Percentiles rank a stretch among this genome's conserved stretches.
Evolutionary conservation across 2,113 vertebrate genomes (phyloP).

Genomic region (Misgurnus mizolepis): DNA sequence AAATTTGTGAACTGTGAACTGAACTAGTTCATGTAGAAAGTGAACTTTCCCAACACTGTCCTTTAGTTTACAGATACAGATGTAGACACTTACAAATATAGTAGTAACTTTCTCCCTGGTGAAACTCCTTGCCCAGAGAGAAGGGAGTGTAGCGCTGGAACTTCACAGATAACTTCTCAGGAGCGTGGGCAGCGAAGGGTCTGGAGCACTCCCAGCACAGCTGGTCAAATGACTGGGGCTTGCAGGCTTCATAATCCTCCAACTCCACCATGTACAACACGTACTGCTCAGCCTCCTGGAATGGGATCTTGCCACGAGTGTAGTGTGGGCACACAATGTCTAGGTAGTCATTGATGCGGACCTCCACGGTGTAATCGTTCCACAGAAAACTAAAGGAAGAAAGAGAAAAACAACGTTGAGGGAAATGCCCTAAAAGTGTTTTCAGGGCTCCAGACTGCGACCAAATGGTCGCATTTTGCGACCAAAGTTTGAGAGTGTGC

Average conservation of each 20-base stretch:
- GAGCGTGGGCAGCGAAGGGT: constrained; percentile 83
- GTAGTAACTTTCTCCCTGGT: constrained; percentile 90
- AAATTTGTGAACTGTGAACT: too few species aligned
- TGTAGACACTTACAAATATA: constrained; percentile 89
- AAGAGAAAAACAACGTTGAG: constrained; percentile 8
- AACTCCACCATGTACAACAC: constrained; percentile 90
- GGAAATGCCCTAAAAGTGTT: too few species aligned
- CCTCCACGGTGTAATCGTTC: constrained; percentile 81
- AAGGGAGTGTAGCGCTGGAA: constrained; percentile 95
- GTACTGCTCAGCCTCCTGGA: constrained; percentile 83
- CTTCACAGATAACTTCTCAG: constrained; percentile 91
- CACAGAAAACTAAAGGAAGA: constrained; percentile 74
- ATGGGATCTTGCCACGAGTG: constrained; percentile 71
- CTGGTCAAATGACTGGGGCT: constrained; percentile 86
- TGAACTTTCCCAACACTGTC: too few species aligned
- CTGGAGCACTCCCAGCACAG: constrained; percentile 91
- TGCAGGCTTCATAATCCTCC: constrained; percentile 83
- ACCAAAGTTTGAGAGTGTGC: too few species aligned
- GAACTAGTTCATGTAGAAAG: too few species aligned
- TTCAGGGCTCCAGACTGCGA: too few species aligned
- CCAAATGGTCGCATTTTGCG: too few species aligned
- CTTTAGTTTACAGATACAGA: not conserved
- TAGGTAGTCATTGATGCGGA: constrained; percentile 88
- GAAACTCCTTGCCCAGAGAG: constrained; percentile 91
- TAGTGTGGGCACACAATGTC: constrained; percentile 96